Percentiles rank a stretch among this genome's conserved stretches.
Evolutionary conservation across 2,888 invertebrate genomes (phyloP).

Genomic region (Apoda limacodes): DNA sequence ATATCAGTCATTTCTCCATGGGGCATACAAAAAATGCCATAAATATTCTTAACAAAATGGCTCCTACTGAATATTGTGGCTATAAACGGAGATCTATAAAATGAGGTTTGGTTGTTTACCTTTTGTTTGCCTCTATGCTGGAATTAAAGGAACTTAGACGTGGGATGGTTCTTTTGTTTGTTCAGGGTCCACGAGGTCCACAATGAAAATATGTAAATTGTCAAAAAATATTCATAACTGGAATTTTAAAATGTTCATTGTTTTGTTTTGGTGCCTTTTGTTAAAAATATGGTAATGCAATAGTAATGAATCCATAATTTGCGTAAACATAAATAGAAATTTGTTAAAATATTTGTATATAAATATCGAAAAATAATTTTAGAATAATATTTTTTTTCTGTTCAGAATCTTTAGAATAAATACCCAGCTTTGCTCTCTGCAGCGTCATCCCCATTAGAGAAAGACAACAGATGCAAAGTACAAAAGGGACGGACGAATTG

Average conservation of each 20-base stretch:
- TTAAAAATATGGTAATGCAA: constrained; percentile 17
- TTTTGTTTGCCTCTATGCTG: constrained; percentile 50
- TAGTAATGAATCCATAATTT: too few species aligned
- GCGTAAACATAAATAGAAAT: too few species aligned
- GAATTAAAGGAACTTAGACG: constrained; percentile 53
- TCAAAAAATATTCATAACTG: constrained; percentile 57
- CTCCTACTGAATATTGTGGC: constrained; percentile 64
- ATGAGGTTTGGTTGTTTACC: constrained; percentile 58
- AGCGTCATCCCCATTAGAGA: constrained; percentile 44
- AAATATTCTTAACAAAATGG: constrained; percentile 64
- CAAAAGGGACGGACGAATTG: constrained; percentile 31
- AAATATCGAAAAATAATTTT: too few species aligned
- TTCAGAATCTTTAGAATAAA: too few species aligned
- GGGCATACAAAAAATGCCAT: constrained; percentile 54
- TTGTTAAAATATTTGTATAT: too few species aligned
- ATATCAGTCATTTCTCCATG: constrained; percentile 54
- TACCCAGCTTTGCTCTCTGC: constrained; percentile 22
- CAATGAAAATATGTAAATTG: constrained; percentile 59
- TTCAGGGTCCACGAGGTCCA: constrained; percentile 31
- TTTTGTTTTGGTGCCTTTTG: constrained; percentile 32
- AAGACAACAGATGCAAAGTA: constrained; percentile 24
- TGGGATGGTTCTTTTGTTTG: constrained; percentile 48
- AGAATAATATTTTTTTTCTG: too few species aligned
- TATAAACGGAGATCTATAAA: constrained; percentile 60
- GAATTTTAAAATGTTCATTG: constrained; percentile 54